These are phyloP conservation scores for Sebastes nivosus DNA, from an alignment of 2,797 vertebrate genomes.

Conservation along the genomic window DNA sequence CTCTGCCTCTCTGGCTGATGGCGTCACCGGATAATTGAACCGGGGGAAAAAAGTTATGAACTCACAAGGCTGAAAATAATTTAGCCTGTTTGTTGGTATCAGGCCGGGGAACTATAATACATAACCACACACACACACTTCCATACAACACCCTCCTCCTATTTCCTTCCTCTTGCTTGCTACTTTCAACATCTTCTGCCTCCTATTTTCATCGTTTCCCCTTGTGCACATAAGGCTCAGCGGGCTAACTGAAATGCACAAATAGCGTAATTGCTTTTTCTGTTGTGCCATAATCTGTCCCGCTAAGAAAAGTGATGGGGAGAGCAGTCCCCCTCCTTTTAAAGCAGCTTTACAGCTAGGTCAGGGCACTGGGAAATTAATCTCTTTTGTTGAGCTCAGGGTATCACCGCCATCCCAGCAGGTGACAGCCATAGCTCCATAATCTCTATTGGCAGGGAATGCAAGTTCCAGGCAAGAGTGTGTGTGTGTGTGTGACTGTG, in stretches of 20 bases:
- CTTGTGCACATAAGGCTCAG: constrained; percentile 47
- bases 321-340: constrained; percentile 43
- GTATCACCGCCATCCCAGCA: constrained; percentile 68
- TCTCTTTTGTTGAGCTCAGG: constrained; percentile 77
- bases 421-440: constrained; percentile 60
- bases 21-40: constrained; percentile 61
- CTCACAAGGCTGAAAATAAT: constrained; percentile 57
- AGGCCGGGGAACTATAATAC: constrained; percentile 20
- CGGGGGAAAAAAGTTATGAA: constrained; percentile 44
- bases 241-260: constrained; percentile 70
- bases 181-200: constrained; percentile 43
- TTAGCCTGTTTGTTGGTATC: constrained; percentile 40
- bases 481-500: neutral
- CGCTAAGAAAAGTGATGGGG: constrained; percentile 60
- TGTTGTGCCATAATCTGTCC: constrained; percentile 75
- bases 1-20: constrained; percentile 44
- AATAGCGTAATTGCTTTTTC: constrained; percentile 80
- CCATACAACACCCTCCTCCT: constrained; percentile 13
- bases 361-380: constrained; percentile 77
- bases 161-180: constrained; percentile 38
- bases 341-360: constrained; percentile 74
- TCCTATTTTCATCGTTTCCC: constrained; percentile 51
- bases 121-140: neutral
- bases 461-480: constrained; percentile 35
- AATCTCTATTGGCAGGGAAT: constrained; percentile 61